These are phyloP conservation scores for Pseudocheirus occidentalis DNA, from an alignment of 2,797 vertebrate species.

Conservation along the genomic window DNA sequence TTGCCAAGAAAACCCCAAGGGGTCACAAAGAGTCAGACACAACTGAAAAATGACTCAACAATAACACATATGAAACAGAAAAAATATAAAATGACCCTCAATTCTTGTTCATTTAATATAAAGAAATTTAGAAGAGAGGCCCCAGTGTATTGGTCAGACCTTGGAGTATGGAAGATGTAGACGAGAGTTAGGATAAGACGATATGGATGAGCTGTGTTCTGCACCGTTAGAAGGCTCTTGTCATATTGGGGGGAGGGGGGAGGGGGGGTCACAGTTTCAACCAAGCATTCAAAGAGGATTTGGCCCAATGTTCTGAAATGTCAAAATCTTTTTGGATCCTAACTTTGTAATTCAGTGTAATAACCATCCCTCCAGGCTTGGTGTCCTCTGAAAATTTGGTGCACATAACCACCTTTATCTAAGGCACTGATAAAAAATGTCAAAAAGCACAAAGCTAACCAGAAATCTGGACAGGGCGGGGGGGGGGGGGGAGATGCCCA, in stretches of 20 bases:
- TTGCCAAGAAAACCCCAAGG: too few relatives aligned
- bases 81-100: too few relatives aligned
- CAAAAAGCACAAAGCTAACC: not conserved
- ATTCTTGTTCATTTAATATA: too few relatives aligned
- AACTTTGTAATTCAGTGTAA: not conserved
- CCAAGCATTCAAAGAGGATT: not conserved
- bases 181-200: not conserved
- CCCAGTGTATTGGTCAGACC: not conserved
- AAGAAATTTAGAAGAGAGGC: too few relatives aligned
- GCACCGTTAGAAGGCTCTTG: not conserved
- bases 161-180: not conserved
- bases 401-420: not conserved
- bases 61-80: too few relatives aligned
- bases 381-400: not conserved
- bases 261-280: not conserved
- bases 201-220: not conserved
- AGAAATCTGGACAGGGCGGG: not conserved
- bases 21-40: too few relatives aligned
- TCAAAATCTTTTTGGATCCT: not conserved
- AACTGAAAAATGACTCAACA: too few relatives aligned
- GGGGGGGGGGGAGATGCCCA: not conserved
- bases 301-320: not conserved
- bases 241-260: not conserved
- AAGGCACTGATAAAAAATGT: not conserved
- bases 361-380: not conserved